These are phyloP conservation scores for Neosilurus mollespiculum DNA, from an alignment of 2,797 vertebrate genomes.

Conservation along the genomic window DNA sequence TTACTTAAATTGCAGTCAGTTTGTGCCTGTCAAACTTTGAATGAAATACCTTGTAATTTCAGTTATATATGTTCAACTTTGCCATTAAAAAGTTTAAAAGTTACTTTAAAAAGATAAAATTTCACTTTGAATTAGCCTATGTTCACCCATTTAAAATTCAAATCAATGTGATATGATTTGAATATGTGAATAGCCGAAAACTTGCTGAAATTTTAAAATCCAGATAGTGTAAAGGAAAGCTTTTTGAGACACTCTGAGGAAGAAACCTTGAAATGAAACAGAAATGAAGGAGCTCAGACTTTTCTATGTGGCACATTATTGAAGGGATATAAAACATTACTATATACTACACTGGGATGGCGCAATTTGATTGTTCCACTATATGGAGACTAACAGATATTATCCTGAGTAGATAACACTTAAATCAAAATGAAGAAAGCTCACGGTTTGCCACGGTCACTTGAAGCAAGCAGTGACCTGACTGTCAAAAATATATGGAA, in stretches of 20 bases:
- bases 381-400: too few relatives aligned
- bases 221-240: not conserved
- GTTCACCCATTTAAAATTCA: not conserved
- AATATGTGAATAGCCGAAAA: not conserved
- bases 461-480: too few relatives aligned
- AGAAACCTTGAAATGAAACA: not conserved
- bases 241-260: not conserved
- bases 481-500: too few relatives aligned
- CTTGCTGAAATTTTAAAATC: not conserved
- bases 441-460: too few relatives aligned
- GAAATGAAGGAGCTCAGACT: not conserved
- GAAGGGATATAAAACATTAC: not conserved
- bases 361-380: too few relatives aligned
- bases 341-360: too few relatives aligned
- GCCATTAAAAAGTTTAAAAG: not conserved
- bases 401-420: too few relatives aligned
- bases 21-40: not conserved
- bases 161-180: not conserved
- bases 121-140: too few relatives aligned
- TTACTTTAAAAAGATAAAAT: not conserved
- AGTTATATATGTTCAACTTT: not conserved
- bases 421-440: too few relatives aligned
- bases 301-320: not conserved
- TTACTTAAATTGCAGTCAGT: not conserved
- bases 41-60: not conserved